Percentiles rank a stretch among this genome's conserved stretches.
phyloP scores from a whole-genome alignment of 2,888 invertebrate species.

The Lymantria dispar region DNA sequence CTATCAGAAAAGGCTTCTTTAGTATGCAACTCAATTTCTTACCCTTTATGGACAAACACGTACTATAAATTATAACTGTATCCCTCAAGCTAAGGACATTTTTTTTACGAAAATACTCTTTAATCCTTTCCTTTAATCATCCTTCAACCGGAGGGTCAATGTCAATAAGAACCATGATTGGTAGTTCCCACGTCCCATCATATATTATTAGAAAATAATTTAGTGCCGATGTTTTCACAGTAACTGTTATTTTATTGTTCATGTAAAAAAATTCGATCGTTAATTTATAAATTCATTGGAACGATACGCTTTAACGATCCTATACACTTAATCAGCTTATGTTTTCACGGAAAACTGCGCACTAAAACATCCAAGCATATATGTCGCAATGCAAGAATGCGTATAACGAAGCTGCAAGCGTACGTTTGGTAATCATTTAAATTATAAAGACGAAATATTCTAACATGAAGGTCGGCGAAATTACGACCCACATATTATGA shows the following conservation, averaged over 20 bases:
- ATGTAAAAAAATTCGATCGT: too few relatives aligned
- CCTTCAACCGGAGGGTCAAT: too few relatives aligned
- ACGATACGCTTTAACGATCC: not conserved
- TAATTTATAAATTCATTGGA: not conserved
- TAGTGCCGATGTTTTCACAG: not conserved
- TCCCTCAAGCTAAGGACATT: too few relatives aligned
- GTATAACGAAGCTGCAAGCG: slow-evolving; percentile 1
- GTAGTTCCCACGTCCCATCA: too few relatives aligned
- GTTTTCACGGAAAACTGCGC: not conserved
- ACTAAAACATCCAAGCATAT: not conserved
- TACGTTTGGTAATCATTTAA: slow-evolving; percentile 39
- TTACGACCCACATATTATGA: slow-evolving; percentile 40
- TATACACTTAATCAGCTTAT: not conserved
- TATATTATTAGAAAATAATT: not conserved
- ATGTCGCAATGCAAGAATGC: slow-evolving; percentile 3
- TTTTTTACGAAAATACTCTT: too few relatives aligned
- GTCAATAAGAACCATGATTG: too few relatives aligned
- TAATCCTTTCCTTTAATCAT: too few relatives aligned
- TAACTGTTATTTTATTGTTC: too few relatives aligned
- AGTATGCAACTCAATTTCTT: too few relatives aligned
- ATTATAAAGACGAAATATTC: slow-evolving; percentile 48
- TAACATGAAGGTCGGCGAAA: slow-evolving; percentile 51
- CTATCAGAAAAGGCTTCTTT: too few relatives aligned
- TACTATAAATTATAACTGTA: too few relatives aligned
- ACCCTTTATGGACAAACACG: too few relatives aligned